phyloP scores from a whole-genome alignment of 2,888 invertebrate species.

The Cyrtodaria siliqua region DNA sequence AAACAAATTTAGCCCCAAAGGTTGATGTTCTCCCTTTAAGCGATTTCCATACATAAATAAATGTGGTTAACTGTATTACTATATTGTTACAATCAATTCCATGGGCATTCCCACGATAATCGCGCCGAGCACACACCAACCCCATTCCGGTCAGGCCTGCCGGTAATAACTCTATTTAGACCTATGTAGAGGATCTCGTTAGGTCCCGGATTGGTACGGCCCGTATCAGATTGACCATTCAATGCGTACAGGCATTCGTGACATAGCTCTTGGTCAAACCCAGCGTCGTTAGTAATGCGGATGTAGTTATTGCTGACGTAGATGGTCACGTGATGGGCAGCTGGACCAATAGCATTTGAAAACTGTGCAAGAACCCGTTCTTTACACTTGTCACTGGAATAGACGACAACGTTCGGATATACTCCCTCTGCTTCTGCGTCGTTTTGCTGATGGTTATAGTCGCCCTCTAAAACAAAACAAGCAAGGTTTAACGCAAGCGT shows the following conservation, averaged over 20 bases:
- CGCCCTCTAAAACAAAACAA: conserved; percentile 41
- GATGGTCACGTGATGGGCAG: conserved; percentile 32
- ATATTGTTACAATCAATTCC: too few relatives aligned
- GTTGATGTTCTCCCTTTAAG: too few relatives aligned
- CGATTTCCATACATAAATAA: too few relatives aligned
- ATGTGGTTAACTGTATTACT: too few relatives aligned
- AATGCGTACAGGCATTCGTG: conserved; percentile 49
- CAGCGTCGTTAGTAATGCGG: conserved; percentile 46
- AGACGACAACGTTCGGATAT: conserved; percentile 19
- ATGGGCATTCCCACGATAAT: conserved; percentile 51
- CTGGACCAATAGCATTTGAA: not conserved
- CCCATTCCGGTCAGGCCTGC: conserved; percentile 7
- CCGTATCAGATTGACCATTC: conserved; percentile 52
- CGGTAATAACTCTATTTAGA: conserved; percentile 39
- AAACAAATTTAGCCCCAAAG: too few relatives aligned
- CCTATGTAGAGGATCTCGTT: conserved; percentile 41
- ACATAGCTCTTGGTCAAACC: conserved; percentile 37
- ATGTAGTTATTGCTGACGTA: conserved; percentile 53
- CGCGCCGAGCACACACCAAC: conserved; percentile 45
- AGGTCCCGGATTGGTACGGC: not conserved
- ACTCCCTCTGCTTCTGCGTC: conserved; percentile 49
- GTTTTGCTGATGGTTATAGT: conserved; percentile 21
- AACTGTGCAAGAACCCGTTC: not conserved
- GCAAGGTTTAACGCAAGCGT: too few relatives aligned
- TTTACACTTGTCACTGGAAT: conserved; percentile 48